phyloP scores from a whole-genome alignment of 2,888 invertebrate genomes.

The Brachynemurus nebulosus region DNA sequence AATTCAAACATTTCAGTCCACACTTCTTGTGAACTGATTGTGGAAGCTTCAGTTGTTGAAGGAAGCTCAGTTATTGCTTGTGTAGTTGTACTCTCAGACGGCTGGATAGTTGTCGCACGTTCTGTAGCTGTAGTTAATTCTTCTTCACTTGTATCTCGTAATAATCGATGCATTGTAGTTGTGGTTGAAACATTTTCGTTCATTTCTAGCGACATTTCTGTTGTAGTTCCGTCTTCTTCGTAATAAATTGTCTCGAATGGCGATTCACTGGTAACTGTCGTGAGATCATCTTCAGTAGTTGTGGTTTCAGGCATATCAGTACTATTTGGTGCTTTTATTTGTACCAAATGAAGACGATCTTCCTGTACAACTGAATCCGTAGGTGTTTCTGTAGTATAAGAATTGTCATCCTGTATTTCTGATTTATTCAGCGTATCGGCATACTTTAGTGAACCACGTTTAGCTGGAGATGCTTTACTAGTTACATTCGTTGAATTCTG shows the following conservation, averaged over 20 bases:
- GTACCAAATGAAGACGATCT: constrained; percentile 24
- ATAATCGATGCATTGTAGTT: constrained; percentile 2
- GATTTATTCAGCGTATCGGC: constrained; percentile 6
- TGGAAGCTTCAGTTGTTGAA: background rate
- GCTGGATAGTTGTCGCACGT: constrained; percentile 5
- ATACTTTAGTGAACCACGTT: constrained; percentile 37
- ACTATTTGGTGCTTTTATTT: constrained; percentile 16
- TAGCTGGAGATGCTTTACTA: constrained; percentile 34
- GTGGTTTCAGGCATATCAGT: constrained; percentile 4
- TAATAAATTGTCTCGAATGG: background rate
- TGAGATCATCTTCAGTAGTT: constrained; percentile 3
- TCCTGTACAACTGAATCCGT: constrained; percentile 21
- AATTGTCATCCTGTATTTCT: constrained; percentile 1
- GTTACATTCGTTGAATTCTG: constrained; percentile 24
- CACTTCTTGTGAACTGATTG: background rate
- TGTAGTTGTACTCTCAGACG: constrained; percentile 28
- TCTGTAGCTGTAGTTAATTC: constrained; percentile 17
- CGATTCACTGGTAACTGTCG: background rate
- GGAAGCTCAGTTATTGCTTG: constrained; percentile 31
- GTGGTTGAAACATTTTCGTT: too few relatives aligned
- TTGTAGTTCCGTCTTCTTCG: too few relatives aligned
- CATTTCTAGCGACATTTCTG: too few relatives aligned
- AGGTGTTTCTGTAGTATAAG: background rate
- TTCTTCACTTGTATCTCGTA: background rate
- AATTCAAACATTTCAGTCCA: constrained; percentile 20